phyloP scores from a whole-genome alignment of 2,797 vertebrate species.

The Rachycentron canadum region DNA sequence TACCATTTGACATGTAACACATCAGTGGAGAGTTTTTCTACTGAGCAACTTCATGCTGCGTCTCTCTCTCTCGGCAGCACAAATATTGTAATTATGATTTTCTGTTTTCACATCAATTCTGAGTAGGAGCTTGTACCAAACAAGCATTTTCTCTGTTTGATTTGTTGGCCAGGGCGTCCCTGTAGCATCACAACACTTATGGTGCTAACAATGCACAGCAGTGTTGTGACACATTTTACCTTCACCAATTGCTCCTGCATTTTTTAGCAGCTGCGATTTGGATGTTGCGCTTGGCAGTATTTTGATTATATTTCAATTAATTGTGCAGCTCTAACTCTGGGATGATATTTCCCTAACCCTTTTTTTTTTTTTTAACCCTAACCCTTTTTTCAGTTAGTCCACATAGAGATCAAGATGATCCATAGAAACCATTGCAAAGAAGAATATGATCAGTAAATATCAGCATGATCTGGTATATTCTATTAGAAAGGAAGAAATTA shows the following conservation, averaged over 20 bases:
- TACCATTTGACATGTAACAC: constrained; percentile 42
- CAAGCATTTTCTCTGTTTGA: too few species aligned
- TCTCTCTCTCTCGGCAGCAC: not conserved
- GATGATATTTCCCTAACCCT: not conserved
- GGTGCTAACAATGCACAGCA: too few species aligned
- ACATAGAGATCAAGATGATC: not conserved
- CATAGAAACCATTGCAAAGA: not conserved
- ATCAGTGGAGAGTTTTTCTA: constrained; percentile 8
- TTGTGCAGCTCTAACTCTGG: too few species aligned
- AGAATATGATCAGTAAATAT: not conserved
- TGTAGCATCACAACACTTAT: too few species aligned
- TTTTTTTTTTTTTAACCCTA: too few species aligned
- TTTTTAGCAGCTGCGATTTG: too few species aligned
- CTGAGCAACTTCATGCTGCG: not conserved
- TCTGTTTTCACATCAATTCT: not conserved
- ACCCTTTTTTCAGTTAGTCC: constrained; percentile 6
- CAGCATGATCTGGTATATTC: not conserved
- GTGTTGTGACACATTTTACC: too few species aligned
- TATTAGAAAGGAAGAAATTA: not conserved
- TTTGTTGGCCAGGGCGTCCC: too few species aligned
- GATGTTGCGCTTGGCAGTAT: too few species aligned
- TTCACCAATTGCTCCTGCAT: too few species aligned
- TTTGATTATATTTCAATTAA: too few species aligned
- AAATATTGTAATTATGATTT: constrained; percentile 39
- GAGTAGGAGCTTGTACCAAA: too few species aligned